Conservation (phyloP, 2,797 vertebrate species). For the Lindbergichthys nudifrons region DNA sequence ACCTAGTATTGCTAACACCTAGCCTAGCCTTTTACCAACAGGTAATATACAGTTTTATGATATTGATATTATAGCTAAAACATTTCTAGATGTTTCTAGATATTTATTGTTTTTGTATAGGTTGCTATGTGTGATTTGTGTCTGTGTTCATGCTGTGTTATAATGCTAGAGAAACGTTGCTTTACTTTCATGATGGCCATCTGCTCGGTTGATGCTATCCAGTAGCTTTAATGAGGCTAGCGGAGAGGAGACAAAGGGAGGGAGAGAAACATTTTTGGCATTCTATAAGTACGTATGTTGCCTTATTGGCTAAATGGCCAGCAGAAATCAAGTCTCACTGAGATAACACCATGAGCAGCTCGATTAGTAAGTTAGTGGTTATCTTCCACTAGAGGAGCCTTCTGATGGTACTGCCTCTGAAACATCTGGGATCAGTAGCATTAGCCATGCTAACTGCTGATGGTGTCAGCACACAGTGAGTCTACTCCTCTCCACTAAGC, state of each 20-base stretch:
- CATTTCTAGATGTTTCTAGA: constrained; percentile 38
- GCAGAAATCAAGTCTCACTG: constrained; percentile 45
- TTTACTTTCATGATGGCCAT: constrained; percentile 59
- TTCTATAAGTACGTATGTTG: constrained; percentile 71
- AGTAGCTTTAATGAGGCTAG: constrained; percentile 76
- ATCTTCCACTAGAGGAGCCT: not conserved
- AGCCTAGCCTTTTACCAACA: constrained; percentile 76
- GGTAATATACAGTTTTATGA: constrained; percentile 64
- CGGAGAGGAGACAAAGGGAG: constrained; percentile 39
- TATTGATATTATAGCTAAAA: constrained; percentile 66
- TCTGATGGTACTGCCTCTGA: not conserved
- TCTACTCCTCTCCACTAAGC: constrained; percentile 52
- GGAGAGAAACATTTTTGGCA: constrained; percentile 71
- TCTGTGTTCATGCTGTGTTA: constrained; percentile 38
- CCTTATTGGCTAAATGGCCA: constrained; percentile 66
- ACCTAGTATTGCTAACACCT: constrained; percentile 70
- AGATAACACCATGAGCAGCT: constrained; percentile 7
- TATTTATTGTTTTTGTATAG: constrained; percentile 79
- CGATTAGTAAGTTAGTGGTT: fast-evolving
- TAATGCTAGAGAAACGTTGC: constrained; percentile 58
- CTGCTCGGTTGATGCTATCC: constrained; percentile 61
- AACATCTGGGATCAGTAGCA: not conserved
- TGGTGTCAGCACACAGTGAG: constrained; percentile 18
- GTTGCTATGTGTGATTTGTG: constrained; percentile 42
- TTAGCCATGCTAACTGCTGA: not conserved